Percentiles rank a stretch among this genome's conserved stretches.
Evolutionary conservation across 2,797 vertebrate species (phyloP).

Genomic region (Lutjanus argentimaculatus): DNA sequence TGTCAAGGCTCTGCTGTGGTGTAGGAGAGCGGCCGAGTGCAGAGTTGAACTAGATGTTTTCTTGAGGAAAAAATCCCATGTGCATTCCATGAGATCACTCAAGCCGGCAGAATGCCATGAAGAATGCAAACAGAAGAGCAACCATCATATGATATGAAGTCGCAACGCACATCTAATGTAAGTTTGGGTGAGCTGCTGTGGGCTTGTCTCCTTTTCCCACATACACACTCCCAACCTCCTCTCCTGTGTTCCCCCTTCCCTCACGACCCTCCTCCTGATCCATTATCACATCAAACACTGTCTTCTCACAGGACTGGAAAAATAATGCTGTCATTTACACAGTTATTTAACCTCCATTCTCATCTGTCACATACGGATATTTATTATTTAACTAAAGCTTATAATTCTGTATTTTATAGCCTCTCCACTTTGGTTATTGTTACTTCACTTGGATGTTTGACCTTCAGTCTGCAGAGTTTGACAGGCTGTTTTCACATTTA

Average conservation of each 20-base stretch:
- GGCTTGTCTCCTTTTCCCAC: constrained; percentile 26
- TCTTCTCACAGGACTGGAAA: constrained; percentile 7
- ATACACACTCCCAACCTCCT: constrained; percentile 43
- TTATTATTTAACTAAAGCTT: neutral
- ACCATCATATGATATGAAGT: constrained; percentile 56
- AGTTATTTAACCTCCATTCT: neutral
- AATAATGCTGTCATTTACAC: neutral
- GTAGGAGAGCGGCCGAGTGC: constrained; percentile 22
- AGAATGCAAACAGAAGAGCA: constrained; percentile 64
- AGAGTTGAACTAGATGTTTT: constrained; percentile 36
- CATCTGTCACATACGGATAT: neutral
- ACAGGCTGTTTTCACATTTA: neutral
- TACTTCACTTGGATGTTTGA: constrained; percentile 3
- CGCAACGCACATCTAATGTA: constrained; percentile 46
- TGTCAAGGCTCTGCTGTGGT: constrained; percentile 24
- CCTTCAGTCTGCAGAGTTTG: constrained; percentile 16
- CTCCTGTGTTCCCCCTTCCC: constrained; percentile 13
- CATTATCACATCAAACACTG: constrained; percentile 31
- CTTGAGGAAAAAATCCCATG: constrained; percentile 49
- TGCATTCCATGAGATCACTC: constrained; percentile 86
- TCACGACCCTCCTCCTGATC: constrained; percentile 65
- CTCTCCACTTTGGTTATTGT: neutral
- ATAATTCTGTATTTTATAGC: neutral
- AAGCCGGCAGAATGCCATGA: constrained; percentile 68
- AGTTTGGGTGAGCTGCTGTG: constrained; percentile 57